Conservation (phyloP, 2,113 vertebrate genomes). For the Stercorarius parasiticus region DNA sequence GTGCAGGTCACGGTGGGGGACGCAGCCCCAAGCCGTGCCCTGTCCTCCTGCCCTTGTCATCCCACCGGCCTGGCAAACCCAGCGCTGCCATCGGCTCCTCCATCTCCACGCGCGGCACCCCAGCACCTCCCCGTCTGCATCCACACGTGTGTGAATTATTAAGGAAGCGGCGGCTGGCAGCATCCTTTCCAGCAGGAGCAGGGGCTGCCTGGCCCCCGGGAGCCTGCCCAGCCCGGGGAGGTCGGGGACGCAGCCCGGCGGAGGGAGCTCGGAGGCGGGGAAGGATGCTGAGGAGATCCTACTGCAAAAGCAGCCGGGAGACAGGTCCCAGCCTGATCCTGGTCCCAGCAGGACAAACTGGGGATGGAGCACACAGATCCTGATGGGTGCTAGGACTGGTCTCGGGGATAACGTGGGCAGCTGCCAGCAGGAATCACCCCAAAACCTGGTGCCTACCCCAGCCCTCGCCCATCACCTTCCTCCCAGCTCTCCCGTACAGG, state of each 20-base stretch:
- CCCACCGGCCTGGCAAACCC: not conserved
- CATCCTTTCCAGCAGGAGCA: not conserved
- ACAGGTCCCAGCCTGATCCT: not conserved
- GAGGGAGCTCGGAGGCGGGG: not conserved
- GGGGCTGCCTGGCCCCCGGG: rapidly evolving
- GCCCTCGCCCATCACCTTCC: not conserved
- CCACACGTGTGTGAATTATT: not conserved
- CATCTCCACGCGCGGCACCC: not conserved
- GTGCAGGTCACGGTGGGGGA: not conserved
- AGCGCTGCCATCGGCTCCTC: not conserved
- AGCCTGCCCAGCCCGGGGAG: not conserved
- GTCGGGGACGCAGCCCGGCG: rapidly evolving
- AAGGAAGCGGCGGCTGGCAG: not conserved
- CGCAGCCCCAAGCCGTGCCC: rapidly evolving
- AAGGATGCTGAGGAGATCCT: not conserved
- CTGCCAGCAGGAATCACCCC: not conserved
- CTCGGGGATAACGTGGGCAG: rapidly evolving
- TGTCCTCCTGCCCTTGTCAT: not conserved
- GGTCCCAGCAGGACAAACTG: not conserved
- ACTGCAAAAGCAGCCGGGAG: not conserved
- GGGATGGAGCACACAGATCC: not conserved
- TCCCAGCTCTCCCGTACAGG: not conserved
- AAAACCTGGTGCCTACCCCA: not conserved
- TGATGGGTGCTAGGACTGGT: not conserved
- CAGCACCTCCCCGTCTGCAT: not conserved